Conservation (phyloP, 1,140 invertebrate species). For the Tetranychus cinnabarinus region DNA sequence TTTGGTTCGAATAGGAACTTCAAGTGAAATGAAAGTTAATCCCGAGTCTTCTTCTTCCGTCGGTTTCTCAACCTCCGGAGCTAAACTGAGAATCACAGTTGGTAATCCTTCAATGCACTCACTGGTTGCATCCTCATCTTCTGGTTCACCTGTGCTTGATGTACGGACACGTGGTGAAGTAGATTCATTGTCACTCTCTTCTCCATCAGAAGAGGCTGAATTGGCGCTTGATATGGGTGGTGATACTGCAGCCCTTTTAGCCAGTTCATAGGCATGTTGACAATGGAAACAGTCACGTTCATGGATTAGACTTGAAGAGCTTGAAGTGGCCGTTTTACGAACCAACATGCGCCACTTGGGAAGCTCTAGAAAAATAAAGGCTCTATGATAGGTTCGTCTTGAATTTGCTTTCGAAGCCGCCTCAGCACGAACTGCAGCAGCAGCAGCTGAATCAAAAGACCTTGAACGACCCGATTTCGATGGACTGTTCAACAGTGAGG, state of each 20-base stretch:
- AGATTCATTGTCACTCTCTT: constrained; percentile 10
- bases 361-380: constrained; percentile 8
- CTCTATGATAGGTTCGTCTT: constrained; percentile 19
- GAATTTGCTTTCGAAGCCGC: not conserved
- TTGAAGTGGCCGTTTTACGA: constrained; percentile 2
- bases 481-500: not conserved
- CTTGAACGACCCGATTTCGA: not conserved
- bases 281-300: constrained; percentile 27
- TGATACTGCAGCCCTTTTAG: not conserved
- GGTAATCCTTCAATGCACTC: not conserved
- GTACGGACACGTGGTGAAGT: not conserved
- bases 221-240: no score
- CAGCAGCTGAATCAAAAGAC: not conserved
- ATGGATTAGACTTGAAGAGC: constrained; percentile 16
- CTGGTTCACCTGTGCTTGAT: not conserved
- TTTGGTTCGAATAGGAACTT: constrained; percentile 11
- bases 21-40: constrained; percentile 19
- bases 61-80: not conserved
- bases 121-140: not conserved
- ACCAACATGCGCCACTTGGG: constrained; percentile 10
- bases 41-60: constrained; percentile 17
- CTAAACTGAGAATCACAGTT: not conserved
- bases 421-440: not conserved
- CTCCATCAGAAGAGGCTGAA: no score
- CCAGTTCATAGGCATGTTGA: not conserved